Evolutionary conservation across 2,113 vertebrate species (phyloP).

Genomic region (Hippocampus comes): DNA sequence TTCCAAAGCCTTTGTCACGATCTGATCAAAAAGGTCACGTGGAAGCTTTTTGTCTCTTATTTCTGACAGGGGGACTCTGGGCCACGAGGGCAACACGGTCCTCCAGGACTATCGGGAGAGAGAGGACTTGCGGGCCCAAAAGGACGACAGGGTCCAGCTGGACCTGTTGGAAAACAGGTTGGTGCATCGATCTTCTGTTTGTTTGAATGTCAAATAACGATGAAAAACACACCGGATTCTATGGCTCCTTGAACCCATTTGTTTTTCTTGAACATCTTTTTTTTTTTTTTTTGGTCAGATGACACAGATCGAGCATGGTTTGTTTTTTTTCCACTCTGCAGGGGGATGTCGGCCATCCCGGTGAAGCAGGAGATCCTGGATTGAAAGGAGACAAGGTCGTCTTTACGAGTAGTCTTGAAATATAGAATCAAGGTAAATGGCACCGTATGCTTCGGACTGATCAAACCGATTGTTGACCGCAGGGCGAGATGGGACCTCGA

Average conservation of each 20-base stretch:
- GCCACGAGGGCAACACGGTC: slow-evolving; percentile 63
- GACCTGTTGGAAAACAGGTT: slow-evolving; percentile 77
- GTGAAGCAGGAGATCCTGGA: slow-evolving; percentile 74
- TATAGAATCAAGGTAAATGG: not conserved
- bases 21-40: not conserved
- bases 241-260: too few relatives aligned
- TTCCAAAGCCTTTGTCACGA: not conserved
- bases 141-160: slow-evolving; percentile 65
- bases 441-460: not conserved
- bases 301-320: too few relatives aligned
- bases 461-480: slow-evolving; percentile 17
- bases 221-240: too few relatives aligned
- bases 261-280: too few relatives aligned
- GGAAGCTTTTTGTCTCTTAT: not conserved
- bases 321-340: slow-evolving; percentile 18
- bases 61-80: slow-evolving; percentile 76
- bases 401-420: not conserved
- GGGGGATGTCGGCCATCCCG: slow-evolving; percentile 70
- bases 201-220: not conserved
- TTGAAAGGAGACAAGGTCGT: slow-evolving; percentile 74
- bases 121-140: slow-evolving; percentile 68
- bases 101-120: slow-evolving; percentile 68
- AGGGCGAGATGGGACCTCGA: slow-evolving; percentile 75
- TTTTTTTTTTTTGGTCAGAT: too few relatives aligned
- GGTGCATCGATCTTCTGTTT: slow-evolving; percentile 9